phyloP scores from a whole-genome alignment of 2,113 vertebrate species.

The Zeus faber region DNA sequence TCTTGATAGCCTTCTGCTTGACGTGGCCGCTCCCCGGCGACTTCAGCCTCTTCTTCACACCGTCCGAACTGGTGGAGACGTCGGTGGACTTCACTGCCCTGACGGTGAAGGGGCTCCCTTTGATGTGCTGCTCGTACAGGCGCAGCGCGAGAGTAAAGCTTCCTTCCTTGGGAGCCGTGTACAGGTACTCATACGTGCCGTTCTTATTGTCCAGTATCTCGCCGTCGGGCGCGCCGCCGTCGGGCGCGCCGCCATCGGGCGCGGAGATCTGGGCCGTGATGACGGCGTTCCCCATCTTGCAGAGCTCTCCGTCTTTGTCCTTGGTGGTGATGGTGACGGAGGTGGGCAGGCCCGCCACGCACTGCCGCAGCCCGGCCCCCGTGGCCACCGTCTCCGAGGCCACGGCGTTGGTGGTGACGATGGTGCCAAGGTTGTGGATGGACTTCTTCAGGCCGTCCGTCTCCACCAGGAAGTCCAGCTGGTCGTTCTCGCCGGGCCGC shows the following conservation, averaged over 20 bases:
- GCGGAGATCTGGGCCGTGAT: constrained; percentile 87
- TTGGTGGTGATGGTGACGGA: constrained; percentile 92
- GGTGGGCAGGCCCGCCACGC: constrained; percentile 86
- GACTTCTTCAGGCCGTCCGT: constrained; percentile 94
- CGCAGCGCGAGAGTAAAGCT: constrained; percentile 86
- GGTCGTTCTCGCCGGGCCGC: constrained; percentile 90
- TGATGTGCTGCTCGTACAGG: constrained; percentile 92
- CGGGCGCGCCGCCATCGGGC: constrained; percentile 77
- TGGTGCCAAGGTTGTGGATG: constrained; percentile 93
- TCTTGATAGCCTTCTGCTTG: constrained; percentile 92
- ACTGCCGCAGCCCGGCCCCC: constrained; percentile 89
- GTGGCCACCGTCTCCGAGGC: constrained; percentile 92
- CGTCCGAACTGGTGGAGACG: constrained; percentile 82
- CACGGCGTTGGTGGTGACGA: constrained; percentile 90
- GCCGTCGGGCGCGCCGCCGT: constrained; percentile 83
- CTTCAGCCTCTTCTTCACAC: constrained; percentile 88
- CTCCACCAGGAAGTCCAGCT: constrained; percentile 90
- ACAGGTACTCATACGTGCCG: constrained; percentile 93
- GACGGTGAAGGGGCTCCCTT: constrained; percentile 92
- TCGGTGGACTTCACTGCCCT: constrained; percentile 86
- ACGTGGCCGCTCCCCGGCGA: constrained; percentile 88
- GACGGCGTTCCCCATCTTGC: constrained; percentile 91
- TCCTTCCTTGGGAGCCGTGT: constrained; percentile 88
- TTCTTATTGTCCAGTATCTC: constrained; percentile 96
- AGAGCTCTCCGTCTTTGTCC: constrained; percentile 92